Conservation (phyloP, 2,113 vertebrate species). For the Prolemur simus region DNA sequence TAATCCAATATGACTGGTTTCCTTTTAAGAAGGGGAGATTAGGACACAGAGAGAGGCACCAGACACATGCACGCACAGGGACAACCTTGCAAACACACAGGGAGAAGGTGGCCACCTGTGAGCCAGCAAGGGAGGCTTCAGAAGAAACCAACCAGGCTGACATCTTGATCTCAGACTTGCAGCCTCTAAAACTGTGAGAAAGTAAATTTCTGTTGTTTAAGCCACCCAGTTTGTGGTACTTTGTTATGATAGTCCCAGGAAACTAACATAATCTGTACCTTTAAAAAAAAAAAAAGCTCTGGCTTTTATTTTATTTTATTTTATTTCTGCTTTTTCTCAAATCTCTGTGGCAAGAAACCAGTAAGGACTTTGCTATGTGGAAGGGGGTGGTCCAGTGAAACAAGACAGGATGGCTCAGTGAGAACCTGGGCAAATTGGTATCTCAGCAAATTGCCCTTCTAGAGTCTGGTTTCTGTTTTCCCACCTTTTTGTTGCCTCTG, state of each 20-base stretch:
- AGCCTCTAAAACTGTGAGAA: not conserved
- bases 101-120: not conserved
- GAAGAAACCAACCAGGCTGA: not conserved
- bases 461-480: not conserved
- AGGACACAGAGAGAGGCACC: not conserved
- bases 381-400: not conserved
- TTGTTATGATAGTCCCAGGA: not conserved
- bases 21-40: not conserved
- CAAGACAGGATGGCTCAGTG: not conserved
- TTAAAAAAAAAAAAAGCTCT: not conserved
- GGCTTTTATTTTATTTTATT: not conserved
- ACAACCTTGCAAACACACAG: not conserved
- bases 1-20: not conserved
- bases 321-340: not conserved
- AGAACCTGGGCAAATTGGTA: not conserved
- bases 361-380: not conserved
- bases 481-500: not conserved
- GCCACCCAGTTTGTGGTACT: too few species aligned
- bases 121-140: not conserved
- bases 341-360: not conserved
- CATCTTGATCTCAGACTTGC: not conserved
- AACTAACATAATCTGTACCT: not conserved
- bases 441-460: not conserved
- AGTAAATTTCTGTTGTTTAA: not conserved
- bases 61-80: not conserved